Base-by-base conservation (phyloP, 1,140 invertebrate species). In the Antheraea mylitta region DNA sequence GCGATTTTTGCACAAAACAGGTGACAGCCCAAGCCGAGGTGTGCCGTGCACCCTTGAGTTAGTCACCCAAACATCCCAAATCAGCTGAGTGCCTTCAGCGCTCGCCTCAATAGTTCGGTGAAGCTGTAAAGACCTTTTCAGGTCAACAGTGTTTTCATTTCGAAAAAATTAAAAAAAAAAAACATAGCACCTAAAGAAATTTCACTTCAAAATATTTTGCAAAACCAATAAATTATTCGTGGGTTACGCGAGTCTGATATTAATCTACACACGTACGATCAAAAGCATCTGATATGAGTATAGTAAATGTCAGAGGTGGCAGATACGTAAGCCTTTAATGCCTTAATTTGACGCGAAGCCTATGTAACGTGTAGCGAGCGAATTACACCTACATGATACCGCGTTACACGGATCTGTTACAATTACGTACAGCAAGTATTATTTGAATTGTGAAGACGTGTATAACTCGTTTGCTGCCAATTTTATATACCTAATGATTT, bases 311-410 rank as follows among this genome's bases (percentile, higher is more conserved):
- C 59, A 61, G 18, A 53, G 45, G 59, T 36, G 18, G 10, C 18
- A 11, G 18, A 19, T 36, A 22, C 59, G 59, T 61, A 22, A 61
- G 18, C 18, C 59, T 18, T 22, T 61, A 61, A 61, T 61, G 30
- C 59, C 59, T 61, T 61, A 61, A 61, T 61, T 61, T 61, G 59
- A 61, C 59, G 30, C 30, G 59, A 53, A 53, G 45, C 45, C 45
- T 53, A n/a, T 53, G 45, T 53, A 53, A 53, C 16, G 5, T 53
- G 16, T 53, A 53, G 45, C 45, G 11, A 53, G 11, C 11, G 45
- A 16, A 53, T 53, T 53, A 53, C 45, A 53, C 11, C 1, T 16
- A 53, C 38, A 42, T 42, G 11, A 42, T 53, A n/a, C 13, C 1
- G 9, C 16, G 16, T 53, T 53, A 53, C 45, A 11, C 16, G 13